Evolutionary conservation across 2,113 vertebrate genomes (phyloP), one percentile per base, ranked within the genome.

Genomic region (Heterocephalus glaber): DNA sequence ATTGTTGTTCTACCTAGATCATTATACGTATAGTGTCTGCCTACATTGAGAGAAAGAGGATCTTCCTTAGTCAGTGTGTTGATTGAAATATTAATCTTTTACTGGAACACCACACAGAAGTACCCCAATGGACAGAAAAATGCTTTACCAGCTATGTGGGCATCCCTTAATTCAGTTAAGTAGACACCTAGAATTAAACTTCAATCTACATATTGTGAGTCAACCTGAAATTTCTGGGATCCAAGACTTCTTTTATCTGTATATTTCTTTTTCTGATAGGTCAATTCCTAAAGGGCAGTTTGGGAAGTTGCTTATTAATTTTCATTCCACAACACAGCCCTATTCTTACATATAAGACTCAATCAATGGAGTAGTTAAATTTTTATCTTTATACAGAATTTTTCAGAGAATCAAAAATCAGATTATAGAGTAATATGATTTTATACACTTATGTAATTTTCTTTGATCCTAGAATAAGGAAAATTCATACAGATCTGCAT

Each of bases 391-490:
- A 47, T n/a, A 81, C 17, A 70, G 24, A 17, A 81, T 95, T 81
- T 94, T 96, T 58, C 61, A 74, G 56, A 84, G 16, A 81, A 38
- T 76, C 63, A 81, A 33, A 90, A 68, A 56, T 95, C 61, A 89
- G 24, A 86, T 93, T 89, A 81, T 65, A 93, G 58, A 89, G 28
- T 86, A 60, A 81, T 81, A 38, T 13, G 12, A 68, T 61, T 96
- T 97, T 93, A n/a, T 60, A 79, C 63, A 72, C 44, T 54, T 12
- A 28, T 54, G 44, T 56, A 26, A 33, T 93, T 94, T 97, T 92
- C 47, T 94, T 83, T 68, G 56, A 26, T 68, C 92, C 89, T 92
- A 86, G 26, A 92, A n/a, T 95, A 90, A 96, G 63, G 66, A 94
- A 93, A 90, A 94, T 47, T 3, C 90, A 72, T 81, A 56, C 28